phyloP scores from a whole-genome alignment of 2,113 vertebrate species.

The Neopipo cinnamomea region DNA sequence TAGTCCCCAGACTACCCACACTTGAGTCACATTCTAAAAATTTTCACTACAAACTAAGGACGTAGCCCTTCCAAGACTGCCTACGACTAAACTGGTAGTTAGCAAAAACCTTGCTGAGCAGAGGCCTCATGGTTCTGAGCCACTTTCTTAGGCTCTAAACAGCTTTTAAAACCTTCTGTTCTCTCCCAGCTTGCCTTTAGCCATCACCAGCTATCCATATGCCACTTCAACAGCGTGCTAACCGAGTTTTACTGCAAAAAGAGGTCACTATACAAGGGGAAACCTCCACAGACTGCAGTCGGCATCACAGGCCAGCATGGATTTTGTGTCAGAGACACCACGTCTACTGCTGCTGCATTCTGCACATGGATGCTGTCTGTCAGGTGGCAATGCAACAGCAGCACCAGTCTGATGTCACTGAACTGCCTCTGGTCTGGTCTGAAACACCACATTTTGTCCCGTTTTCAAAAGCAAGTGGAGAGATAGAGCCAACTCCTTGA shows the following conservation, averaged over 20 bases:
- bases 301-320: fast-evolving
- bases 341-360: background rate
- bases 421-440: background rate
- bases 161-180: background rate
- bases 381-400: background rate
- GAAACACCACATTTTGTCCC: fast-evolving
- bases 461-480: background rate
- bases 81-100: background rate
- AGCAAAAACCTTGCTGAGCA: background rate
- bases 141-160: background rate
- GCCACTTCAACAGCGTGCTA: fast-evolving
- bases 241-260: background rate
- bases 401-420: background rate
- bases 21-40: background rate
- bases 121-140: background rate
- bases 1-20: background rate
- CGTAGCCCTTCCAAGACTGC: background rate
- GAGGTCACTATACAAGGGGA: background rate
- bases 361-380: background rate
- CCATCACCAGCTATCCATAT: background rate
- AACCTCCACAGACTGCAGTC: background rate
- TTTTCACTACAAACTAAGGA: background rate
- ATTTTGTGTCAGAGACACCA: background rate
- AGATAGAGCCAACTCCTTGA: background rate
- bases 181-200: background rate